Evolutionary conservation across 53 echinoderm and acorn worm genomes (phyloP), one percentile per base, ranked within the genome.

Genomic region (Patiria pectinifera): DNA sequence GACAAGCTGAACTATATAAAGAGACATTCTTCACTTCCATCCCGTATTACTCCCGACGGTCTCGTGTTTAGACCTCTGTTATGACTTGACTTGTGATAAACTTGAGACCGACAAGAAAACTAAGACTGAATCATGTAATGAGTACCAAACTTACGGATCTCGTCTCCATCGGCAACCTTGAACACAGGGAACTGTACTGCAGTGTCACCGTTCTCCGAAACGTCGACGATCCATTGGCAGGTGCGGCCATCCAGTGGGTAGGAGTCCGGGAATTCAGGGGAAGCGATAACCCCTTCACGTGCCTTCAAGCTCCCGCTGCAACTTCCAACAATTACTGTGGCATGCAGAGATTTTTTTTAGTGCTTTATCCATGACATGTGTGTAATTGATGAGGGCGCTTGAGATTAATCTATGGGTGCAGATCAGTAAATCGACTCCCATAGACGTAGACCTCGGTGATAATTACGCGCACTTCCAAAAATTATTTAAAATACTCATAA

Each of bases 141-240:
- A 45, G 10, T 0, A 47, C 44, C 12, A 79, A 82, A 90, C 90
- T 66, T 23, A 90, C 90, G 62, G 4, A 90, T 61, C 43, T 74
- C 60, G 70, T 90, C 90, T 6, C 60, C 45, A 2, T 44, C 90
- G 12, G 80, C 80, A 12, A 95, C 49, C 7, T 89, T 85, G 45
- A 95, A 89, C 11, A 95, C 86, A 2, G 95, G 90, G 83, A 95
- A 91, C 58, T 69, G 35, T 3, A 95, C 35, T 45, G 92, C 92
- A 0, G 95, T 95, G 69, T 94, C 92, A 11, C 94, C 94, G 72
- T 95, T 95, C 0, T 85, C 95, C 3, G 95, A 85, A 9, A 95
- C 81, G 44, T 92, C 91, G 7, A 92, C 90, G 59, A 85, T 91
- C 95, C 95, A 95, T 62, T 92, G 92, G 75, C 95, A 95, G 59